A percentile compares a stretch with the other conserved stretches of the same genome.
phyloP scores from a whole-genome alignment of 2,113 vertebrate species.

The Thomomys bottae region DNA sequence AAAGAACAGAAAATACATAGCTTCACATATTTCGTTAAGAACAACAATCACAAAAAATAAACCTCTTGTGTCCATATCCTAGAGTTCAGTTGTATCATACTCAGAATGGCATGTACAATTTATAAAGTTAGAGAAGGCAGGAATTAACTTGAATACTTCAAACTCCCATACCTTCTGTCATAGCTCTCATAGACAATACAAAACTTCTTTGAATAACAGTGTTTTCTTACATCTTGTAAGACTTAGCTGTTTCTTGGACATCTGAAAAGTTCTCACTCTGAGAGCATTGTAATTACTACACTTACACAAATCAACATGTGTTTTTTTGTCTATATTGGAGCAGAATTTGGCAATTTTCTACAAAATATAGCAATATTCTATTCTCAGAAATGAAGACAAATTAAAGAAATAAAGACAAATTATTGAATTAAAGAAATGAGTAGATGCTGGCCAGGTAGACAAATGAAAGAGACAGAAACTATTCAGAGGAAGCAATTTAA shows the following conservation, averaged over 20 bases:
- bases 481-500: neutral
- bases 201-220: constrained; percentile 12
- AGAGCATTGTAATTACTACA: neutral
- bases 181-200: neutral
- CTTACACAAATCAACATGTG: neutral
- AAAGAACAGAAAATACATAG: no score
- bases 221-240: neutral
- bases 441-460: neutral
- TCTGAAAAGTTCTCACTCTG: neutral
- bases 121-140: neutral
- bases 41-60: no score
- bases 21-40: no score
- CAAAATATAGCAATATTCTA: neutral
- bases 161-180: neutral
- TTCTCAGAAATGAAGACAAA: neutral
- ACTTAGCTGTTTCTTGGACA: neutral
- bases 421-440: neutral
- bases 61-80: no score
- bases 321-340: neutral
- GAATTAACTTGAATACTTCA: neutral
- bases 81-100: neutral
- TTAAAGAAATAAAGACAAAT: neutral
- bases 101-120: neutral
- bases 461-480: neutral
- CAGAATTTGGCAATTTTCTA: constrained; percentile 36